A percentile compares a stretch with the other conserved stretches of the same genome.
Conservation (phyloP, 2,888 invertebrate species). For the Coelopa pilipes region DNA sequence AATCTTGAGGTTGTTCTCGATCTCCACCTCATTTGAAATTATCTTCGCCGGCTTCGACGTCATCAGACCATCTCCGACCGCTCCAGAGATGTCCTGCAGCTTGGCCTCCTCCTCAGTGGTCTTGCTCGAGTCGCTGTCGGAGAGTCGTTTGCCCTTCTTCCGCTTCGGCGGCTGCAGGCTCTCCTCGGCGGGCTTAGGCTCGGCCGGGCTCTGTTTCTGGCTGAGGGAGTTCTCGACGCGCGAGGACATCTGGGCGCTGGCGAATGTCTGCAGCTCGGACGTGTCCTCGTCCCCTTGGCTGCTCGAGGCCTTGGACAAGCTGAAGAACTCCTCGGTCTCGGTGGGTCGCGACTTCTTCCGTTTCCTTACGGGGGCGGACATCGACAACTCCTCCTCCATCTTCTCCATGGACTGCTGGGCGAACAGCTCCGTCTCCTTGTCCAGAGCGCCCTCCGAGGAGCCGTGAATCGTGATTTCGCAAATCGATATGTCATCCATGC, state of each 20-base stretch:
- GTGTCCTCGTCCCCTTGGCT: slow-evolving; percentile 70
- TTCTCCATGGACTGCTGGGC: slow-evolving; percentile 62
- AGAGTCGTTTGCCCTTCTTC: slow-evolving; percentile 59
- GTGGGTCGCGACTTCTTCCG: slow-evolving; percentile 75
- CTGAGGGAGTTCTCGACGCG: slow-evolving; percentile 66
- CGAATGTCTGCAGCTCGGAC: slow-evolving; percentile 75
- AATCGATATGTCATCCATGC: slow-evolving; percentile 85
- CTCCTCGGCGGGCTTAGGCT: slow-evolving; percentile 40
- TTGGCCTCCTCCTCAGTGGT: slow-evolving; percentile 65
- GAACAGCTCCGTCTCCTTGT: slow-evolving; percentile 69
- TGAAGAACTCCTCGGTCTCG: slow-evolving; percentile 75
- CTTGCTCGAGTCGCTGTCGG: slow-evolving; percentile 65
- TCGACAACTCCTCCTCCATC: slow-evolving; percentile 71
- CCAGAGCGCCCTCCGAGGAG: slow-evolving; percentile 67
- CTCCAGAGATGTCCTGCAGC: slow-evolving; percentile 70
- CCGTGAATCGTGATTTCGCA: slow-evolving; percentile 77
- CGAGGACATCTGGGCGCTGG: slow-evolving; percentile 72
- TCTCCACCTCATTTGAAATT: slow-evolving; percentile 68
- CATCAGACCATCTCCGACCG: slow-evolving; percentile 70
- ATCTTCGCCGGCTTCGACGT: slow-evolving; percentile 54
- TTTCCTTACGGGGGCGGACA: slow-evolving; percentile 69
- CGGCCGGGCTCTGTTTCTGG: slow-evolving; percentile 44
- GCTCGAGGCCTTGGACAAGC: slow-evolving; percentile 72
- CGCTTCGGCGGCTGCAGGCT: slow-evolving; percentile 57
- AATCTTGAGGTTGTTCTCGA: slow-evolving; percentile 66